These are phyloP conservation scores for Apis cerana DNA, from an alignment of 1,140 invertebrate genomes.

Conservation along the genomic window DNA sequence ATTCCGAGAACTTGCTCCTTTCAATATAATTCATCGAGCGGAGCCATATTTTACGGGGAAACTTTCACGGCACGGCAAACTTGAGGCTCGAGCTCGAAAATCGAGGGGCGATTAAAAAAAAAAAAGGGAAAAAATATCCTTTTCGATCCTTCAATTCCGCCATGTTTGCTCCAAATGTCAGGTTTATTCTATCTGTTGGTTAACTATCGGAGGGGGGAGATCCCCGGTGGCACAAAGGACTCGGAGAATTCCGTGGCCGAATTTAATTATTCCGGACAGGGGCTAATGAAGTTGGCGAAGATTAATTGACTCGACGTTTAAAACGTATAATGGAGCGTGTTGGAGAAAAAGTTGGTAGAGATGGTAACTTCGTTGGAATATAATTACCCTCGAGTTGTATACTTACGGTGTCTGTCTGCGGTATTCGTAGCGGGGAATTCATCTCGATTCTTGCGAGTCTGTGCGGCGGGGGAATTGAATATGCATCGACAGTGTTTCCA, in stretches of 20 bases:
- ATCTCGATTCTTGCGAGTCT: slow-evolving; percentile 8
- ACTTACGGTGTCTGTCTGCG: slow-evolving; percentile 11
- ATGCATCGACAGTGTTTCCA: slow-evolving; percentile 42
- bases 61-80: not conserved
- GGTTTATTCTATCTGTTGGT: not conserved
- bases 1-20: not conserved
- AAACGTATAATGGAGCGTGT: not conserved
- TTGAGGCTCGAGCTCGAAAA: not conserved
- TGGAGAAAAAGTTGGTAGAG: slow-evolving; percentile 29
- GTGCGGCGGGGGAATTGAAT: slow-evolving; percentile 28
- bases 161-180: slow-evolving; percentile 5
- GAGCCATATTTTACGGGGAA: not conserved
- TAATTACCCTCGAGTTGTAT: slow-evolving; percentile 25
- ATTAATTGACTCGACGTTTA: slow-evolving; percentile 30
- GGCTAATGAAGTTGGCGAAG: slow-evolving; percentile 21
- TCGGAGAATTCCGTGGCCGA: not conserved
- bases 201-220: not conserved
- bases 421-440: slow-evolving; percentile 8
- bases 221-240: not conserved
- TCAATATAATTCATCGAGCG: not conserved
- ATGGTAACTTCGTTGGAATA: slow-evolving; percentile 22
- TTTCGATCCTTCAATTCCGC: too few species aligned
- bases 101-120: too few species aligned
- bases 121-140: too few species aligned
- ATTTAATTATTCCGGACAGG: slow-evolving; percentile 25